Evolutionary conservation across 2,113 vertebrate species (phyloP).

Genomic region (Alethe castanea): DNA sequence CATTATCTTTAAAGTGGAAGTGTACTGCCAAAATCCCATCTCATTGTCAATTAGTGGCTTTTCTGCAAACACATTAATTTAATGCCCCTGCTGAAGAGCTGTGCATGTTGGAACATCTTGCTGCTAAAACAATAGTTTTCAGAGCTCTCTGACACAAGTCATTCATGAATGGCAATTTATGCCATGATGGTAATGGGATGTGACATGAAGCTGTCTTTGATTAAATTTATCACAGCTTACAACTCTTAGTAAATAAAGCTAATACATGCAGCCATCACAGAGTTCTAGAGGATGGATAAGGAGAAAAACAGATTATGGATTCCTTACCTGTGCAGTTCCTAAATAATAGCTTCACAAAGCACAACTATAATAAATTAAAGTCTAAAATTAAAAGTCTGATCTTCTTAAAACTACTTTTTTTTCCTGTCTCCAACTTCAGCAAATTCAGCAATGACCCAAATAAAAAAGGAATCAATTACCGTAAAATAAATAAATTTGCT

Average conservation of each 20-base stretch:
- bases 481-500: background rate
- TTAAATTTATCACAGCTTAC: conserved; percentile 7
- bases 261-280: background rate
- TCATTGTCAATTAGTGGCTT: conserved; percentile 28
- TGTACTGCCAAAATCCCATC: background rate
- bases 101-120: background rate
- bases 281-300: background rate
- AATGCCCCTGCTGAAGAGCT: conserved; percentile 41
- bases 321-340: background rate
- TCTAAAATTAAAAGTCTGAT: background rate
- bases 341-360: background rate
- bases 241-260: conserved; percentile 52
- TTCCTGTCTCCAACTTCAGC: background rate
- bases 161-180: conserved; percentile 30
- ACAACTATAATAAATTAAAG: background rate
- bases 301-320: background rate
- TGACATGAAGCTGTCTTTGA: conserved; percentile 7
- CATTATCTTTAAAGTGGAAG: conserved; percentile 44
- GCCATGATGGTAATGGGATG: background rate
- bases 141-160: conserved; percentile 44
- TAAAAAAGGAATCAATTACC: conserved; percentile 36
- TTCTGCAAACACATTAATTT: conserved; percentile 65
- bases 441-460: conserved; percentile 34
- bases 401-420: background rate
- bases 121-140: conserved; percentile 35